These are phyloP conservation scores for Ichneumoninae sp. DNA, from an alignment of 2,888 invertebrate species.

Conservation along the genomic window DNA sequence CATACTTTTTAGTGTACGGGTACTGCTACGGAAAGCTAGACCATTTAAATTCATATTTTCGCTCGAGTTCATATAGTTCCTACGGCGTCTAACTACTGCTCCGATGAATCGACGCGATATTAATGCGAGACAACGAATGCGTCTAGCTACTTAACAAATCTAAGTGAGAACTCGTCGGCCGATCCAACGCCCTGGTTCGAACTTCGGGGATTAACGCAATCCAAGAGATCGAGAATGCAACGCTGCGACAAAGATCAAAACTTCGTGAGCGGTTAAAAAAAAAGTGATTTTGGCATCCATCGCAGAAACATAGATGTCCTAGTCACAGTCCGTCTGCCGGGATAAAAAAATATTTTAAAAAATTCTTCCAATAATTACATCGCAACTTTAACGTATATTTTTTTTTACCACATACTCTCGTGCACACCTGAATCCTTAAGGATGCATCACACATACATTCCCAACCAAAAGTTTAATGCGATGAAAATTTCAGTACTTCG, in stretches of 20 bases:
- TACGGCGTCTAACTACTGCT: background rate
- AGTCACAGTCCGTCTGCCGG: constrained; percentile 3
- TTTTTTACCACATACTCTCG: background rate
- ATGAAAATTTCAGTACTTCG: no score
- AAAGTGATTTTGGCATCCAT: constrained; percentile 37
- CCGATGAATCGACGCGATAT: background rate
- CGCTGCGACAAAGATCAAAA: constrained; percentile 40
- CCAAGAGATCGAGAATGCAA: constrained; percentile 34
- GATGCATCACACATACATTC: no score
- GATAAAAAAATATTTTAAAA: background rate
- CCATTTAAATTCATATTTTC: background rate
- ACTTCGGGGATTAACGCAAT: constrained; percentile 10
- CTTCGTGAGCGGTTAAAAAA: constrained; percentile 34
- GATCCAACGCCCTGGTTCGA: constrained; percentile 16
- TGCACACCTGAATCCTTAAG: background rate
- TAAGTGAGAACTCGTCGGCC: constrained; percentile 30
- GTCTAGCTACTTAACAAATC: constrained; percentile 29
- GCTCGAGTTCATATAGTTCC: background rate
- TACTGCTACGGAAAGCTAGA: background rate
- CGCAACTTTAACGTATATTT: background rate
- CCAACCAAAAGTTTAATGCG: no score
- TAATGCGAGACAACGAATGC: constrained; percentile 16
- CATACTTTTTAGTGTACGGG: constrained; percentile 1
- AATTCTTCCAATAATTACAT: background rate
- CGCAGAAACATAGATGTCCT: constrained; percentile 28